A percentile compares a stretch with the other conserved stretches of the same genome.
These are phyloP conservation scores for Oedothorax gibbosus DNA, from an alignment of 1,140 invertebrate species.

Conservation along the genomic window DNA sequence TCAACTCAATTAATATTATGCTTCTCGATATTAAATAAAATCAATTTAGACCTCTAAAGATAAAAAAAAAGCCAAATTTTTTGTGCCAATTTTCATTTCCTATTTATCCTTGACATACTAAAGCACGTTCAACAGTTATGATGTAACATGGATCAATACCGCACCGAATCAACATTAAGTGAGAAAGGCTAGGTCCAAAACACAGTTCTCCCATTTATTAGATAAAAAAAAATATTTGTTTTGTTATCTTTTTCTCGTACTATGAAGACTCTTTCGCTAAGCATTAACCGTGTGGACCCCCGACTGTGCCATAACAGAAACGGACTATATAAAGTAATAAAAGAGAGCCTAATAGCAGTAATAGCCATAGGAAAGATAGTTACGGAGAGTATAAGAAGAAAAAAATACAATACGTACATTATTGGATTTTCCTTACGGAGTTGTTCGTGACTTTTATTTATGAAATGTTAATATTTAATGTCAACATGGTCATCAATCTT, in stretches of 20 bases:
- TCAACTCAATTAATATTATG: too few species aligned
- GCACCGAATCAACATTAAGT: slow-evolving; percentile 27
- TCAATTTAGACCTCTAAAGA: not conserved
- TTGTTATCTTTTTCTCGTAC: not conserved
- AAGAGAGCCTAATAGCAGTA: not conserved
- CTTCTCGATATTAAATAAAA: not conserved
- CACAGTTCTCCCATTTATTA: slow-evolving; percentile 21
- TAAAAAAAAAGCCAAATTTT: not conserved
- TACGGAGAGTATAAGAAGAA: too few species aligned
- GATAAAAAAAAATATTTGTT: slow-evolving; percentile 4
- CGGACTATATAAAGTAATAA: not conserved
- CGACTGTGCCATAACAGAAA: not conserved
- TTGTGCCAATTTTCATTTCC: not conserved
- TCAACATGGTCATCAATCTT: too few species aligned
- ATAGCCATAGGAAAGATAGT: not conserved
- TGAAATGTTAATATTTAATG: too few species aligned
- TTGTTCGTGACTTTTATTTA: too few species aligned
- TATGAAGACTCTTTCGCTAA: too few species aligned
- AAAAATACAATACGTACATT: too few species aligned
- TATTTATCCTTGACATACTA: not conserved
- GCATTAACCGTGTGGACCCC: not conserved
- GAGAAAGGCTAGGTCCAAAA: slow-evolving; percentile 4
- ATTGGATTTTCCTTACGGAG: too few species aligned
- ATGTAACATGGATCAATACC: slow-evolving; percentile 13
- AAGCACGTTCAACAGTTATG: not conserved